Evolutionary conservation across 2,797 vertebrate genomes (phyloP).

Genomic region (Acestrorhynchus altus): DNA sequence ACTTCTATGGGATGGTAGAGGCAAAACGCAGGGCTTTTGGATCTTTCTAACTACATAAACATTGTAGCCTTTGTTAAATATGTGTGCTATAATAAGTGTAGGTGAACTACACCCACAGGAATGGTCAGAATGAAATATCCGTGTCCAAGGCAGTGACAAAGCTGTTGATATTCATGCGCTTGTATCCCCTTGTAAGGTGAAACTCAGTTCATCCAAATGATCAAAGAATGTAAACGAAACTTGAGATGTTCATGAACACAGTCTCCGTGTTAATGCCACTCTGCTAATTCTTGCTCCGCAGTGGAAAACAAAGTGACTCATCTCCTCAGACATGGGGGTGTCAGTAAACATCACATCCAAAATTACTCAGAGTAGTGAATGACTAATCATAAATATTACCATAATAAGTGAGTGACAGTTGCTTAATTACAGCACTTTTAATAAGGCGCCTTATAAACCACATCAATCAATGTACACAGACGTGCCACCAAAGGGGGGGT

Average conservation of each 20-base stretch:
- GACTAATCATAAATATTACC: constrained; percentile 37
- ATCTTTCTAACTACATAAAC: too few species aligned
- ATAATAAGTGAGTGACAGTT: constrained; percentile 29
- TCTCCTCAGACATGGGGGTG: background rate
- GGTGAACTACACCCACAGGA: too few species aligned
- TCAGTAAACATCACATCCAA: constrained; percentile 16
- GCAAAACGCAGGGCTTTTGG: too few species aligned
- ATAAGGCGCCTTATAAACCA: background rate
- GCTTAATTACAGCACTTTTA: background rate
- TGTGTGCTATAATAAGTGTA: too few species aligned
- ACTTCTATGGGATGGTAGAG: too few species aligned
- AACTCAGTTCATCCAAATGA: background rate
- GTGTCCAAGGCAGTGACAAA: too few species aligned
- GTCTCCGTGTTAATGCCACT: constrained; percentile 13
- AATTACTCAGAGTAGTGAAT: constrained; percentile 22
- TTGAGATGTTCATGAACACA: background rate
- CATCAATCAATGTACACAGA: background rate
- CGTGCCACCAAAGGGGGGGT: too few species aligned
- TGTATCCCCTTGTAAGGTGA: background rate
- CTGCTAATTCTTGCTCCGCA: constrained; percentile 15
- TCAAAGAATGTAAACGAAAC: background rate
- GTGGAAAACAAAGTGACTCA: constrained; percentile 13
- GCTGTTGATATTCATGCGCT: background rate
- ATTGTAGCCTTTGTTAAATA: too few species aligned
- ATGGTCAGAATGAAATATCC: too few species aligned